phyloP scores from a whole-genome alignment of 2,113 vertebrate genomes.

The Jaculus jaculus region DNA sequence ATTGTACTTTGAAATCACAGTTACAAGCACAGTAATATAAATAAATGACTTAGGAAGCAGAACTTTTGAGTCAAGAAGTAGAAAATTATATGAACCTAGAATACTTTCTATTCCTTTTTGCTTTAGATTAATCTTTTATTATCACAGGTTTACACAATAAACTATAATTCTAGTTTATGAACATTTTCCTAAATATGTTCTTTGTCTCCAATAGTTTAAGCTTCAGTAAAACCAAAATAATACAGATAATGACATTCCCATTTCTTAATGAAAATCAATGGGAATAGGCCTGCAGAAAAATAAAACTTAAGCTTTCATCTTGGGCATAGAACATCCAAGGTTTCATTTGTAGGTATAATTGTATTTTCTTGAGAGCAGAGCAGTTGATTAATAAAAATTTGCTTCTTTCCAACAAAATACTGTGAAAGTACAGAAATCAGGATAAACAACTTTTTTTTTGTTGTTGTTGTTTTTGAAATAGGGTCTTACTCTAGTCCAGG shows the following conservation, averaged over 20 bases:
- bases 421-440: background rate
- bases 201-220: background rate
- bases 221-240: background rate
- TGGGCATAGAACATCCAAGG: background rate
- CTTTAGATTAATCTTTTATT: background rate
- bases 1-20: background rate
- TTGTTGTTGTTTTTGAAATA: too few relatives aligned
- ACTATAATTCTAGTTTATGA: background rate
- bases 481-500: too few relatives aligned
- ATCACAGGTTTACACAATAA: background rate
- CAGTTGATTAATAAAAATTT: background rate
- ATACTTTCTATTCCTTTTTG: background rate
- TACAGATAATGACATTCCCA: background rate
- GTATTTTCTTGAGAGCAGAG: background rate
- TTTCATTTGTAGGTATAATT: background rate
- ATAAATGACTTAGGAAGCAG: background rate
- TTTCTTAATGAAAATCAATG: background rate
- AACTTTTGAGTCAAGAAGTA: background rate
- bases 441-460: background rate
- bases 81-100: background rate
- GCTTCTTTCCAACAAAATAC: background rate
- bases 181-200: constrained; percentile 19
- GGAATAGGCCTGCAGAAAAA: background rate
- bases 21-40: background rate
- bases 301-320: background rate